These are phyloP conservation scores for Leptoteleia sp. DNA, from an alignment of 1,140 invertebrate species.

Conservation along the genomic window DNA sequence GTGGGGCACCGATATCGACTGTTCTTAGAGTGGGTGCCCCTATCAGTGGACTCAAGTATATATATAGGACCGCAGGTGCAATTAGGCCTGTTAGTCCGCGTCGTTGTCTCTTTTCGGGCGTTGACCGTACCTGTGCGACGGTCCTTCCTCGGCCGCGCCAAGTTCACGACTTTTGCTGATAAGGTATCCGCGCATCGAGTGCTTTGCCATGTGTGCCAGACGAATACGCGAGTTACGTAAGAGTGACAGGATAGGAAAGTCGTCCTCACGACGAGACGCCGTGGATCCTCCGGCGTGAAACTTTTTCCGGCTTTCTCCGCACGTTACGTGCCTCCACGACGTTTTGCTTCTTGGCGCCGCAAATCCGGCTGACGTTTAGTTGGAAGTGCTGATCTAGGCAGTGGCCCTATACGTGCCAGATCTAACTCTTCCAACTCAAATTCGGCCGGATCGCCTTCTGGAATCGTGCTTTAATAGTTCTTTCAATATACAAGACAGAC, in stretches of 20 bases:
- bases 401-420: slow-evolving; percentile 83
- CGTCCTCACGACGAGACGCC: no score
- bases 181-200: slow-evolving; percentile 22
- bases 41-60: slow-evolving; percentile 76
- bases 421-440: slow-evolving; percentile 90
- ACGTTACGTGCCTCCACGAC: no score
- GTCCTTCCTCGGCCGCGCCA: neutral
- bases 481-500: no score
- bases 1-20: slow-evolving; percentile 44
- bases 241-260: neutral
- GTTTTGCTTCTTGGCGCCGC: no score
- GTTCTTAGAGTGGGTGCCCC: slow-evolving; percentile 70
- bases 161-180: slow-evolving; percentile 19
- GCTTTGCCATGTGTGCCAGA: slow-evolving; percentile 19
- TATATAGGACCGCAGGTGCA: slow-evolving; percentile 75
- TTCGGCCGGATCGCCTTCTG: slow-evolving; percentile 61
- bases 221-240: slow-evolving; percentile 36
- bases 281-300: no score
- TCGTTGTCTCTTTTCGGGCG: slow-evolving; percentile 26
- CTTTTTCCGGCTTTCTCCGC: no score
- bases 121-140: slow-evolving; percentile 7
- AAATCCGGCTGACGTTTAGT: slow-evolving; percentile 79
- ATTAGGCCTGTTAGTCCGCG: slow-evolving; percentile 70
- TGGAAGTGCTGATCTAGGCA: slow-evolving; percentile 88
- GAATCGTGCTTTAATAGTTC: no score